Base-by-base conservation (phyloP, 2,113 vertebrate genomes). In the Tenrec ecaudatus region DNA sequence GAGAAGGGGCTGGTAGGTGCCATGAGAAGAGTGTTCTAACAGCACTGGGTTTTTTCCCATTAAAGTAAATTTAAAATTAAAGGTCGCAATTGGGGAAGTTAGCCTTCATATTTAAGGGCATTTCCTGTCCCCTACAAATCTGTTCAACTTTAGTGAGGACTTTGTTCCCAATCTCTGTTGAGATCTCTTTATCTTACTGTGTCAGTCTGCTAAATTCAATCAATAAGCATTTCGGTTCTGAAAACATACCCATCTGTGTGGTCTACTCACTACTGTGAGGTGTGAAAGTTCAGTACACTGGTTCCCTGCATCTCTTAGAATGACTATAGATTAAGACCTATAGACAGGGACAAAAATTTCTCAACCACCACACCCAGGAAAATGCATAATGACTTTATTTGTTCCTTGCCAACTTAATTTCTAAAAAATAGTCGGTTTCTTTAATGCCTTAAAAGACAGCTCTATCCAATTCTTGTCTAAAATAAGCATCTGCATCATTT, bases 21-120 rank as follows among this genome's bases (percentile, higher is more conserved):
- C 0, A 60, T 2, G 31, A 53, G 22, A 6, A 16, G 16, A n/a
- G 31, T 58, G 85, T 87, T 89, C 22, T 66, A 43, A 79, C 83
- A n/a, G 75, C 22, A 25, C 15, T 86, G 43, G 60, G 3, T 62
- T 69, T 78, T 90, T 82, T 62, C 25, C n/a, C 62, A 79, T 0
- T 33, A 95, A 90, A 73, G 80, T 76, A 82, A 69, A 76, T 66
- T 79, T 53, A 36, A 95, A 82, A 57, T 75, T 57, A 95, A 91
- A n/a, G 64, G 31, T 76, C 36, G 15, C 20, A 31, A 25, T 1
- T 47, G 29, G 25, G 47, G 15, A 91, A 76, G 82, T 84, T 79
- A 82, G 89, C 47, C 60, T 68, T 92, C 78, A 76, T 69, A 25
- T 36, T 0, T 79, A 47, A 80, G 71, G 78, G 36, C 23, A 85